Conservation (phyloP, 1,140 invertebrate genomes). For the Pachypsylla venusta region DNA sequence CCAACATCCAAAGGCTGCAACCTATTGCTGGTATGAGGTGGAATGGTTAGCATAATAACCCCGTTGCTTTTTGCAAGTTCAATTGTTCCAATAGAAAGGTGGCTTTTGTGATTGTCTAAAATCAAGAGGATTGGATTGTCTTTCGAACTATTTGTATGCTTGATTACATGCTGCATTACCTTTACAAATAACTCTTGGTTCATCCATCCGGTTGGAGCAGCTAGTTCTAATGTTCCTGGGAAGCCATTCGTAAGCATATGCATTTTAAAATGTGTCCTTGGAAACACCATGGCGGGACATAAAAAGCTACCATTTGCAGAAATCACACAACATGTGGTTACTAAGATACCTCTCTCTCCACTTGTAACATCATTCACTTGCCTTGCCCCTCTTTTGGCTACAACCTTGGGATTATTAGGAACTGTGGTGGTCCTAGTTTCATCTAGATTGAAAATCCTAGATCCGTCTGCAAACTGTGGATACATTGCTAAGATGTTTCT, state of each 20-base stretch:
- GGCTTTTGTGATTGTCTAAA: slow-evolving; percentile 30
- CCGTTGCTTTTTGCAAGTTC: slow-evolving; percentile 26
- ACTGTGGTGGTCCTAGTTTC: slow-evolving; percentile 22
- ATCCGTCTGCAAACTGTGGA: slow-evolving; percentile 13
- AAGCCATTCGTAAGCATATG: slow-evolving; percentile 28
- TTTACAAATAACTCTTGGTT: slow-evolving; percentile 31
- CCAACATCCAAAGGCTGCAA: slow-evolving; percentile 29
- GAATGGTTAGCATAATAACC: slow-evolving; percentile 27
- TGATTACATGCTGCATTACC: slow-evolving; percentile 34
- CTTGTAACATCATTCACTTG: slow-evolving; percentile 24
- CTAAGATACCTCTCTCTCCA: slow-evolving; percentile 24
- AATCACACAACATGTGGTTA: slow-evolving; percentile 23
- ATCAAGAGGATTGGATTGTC: slow-evolving; percentile 25
- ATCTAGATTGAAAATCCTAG: slow-evolving; percentile 25
- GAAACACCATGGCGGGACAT: slow-evolving; percentile 17
- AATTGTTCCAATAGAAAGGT: slow-evolving; percentile 26
- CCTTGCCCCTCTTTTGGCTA: slow-evolving; percentile 23
- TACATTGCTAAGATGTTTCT: slow-evolving; percentile 14
- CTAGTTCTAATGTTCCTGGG: slow-evolving; percentile 31
- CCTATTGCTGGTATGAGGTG: slow-evolving; percentile 26
- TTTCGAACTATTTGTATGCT: slow-evolving; percentile 21
- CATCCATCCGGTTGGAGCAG: slow-evolving; percentile 32
- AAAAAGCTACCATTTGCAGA: slow-evolving; percentile 14
- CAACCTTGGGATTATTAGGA: slow-evolving; percentile 21
- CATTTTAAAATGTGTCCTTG: slow-evolving; percentile 25